Conservation (phyloP, 2,888 invertebrate genomes). For the Boloria euphrosyne region DNA sequence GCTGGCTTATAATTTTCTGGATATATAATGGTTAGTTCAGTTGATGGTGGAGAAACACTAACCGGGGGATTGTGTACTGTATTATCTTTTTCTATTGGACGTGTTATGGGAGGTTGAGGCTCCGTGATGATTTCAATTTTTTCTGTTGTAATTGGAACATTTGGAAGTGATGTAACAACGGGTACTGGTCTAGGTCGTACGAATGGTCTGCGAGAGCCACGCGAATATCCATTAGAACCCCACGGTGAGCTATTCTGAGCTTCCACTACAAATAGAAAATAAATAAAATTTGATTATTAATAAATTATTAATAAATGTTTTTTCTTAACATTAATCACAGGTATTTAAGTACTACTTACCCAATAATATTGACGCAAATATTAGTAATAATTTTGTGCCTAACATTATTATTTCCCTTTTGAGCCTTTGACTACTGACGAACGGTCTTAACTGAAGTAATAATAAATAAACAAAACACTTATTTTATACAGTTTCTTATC, state of each 20-base stretch:
- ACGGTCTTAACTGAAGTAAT: conserved; percentile 21
- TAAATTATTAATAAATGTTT: conserved; percentile 1
- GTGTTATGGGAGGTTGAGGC: not conserved
- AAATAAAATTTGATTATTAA: conserved; percentile 1
- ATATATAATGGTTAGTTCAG: conserved; percentile 19
- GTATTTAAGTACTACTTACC: conserved; percentile 29
- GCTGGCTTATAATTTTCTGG: conserved; percentile 13
- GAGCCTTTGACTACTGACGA: conserved; percentile 3
- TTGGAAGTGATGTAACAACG: conserved; percentile 5
- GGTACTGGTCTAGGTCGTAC: conserved; percentile 1
- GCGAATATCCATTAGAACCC: not conserved
- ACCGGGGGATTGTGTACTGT: not conserved
- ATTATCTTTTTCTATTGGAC: not conserved
- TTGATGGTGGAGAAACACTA: not conserved
- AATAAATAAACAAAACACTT: conserved; percentile 18
- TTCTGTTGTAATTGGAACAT: conserved; percentile 12
- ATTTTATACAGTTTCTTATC: conserved; percentile 33
- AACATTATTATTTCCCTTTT: conserved; percentile 34
- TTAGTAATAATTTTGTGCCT: conserved; percentile 44
- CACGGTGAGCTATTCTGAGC: conserved; percentile 14
- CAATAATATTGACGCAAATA: conserved; percentile 46
- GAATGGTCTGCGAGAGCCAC: conserved; percentile 17
- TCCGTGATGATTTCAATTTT: not conserved
- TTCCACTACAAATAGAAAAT: conserved; percentile 18
- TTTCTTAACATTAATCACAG: not conserved